Evolutionary conservation across 1,140 invertebrate genomes (phyloP), one percentile per base, ranked within the genome.

Genomic region (Hyles vespertilio): DNA sequence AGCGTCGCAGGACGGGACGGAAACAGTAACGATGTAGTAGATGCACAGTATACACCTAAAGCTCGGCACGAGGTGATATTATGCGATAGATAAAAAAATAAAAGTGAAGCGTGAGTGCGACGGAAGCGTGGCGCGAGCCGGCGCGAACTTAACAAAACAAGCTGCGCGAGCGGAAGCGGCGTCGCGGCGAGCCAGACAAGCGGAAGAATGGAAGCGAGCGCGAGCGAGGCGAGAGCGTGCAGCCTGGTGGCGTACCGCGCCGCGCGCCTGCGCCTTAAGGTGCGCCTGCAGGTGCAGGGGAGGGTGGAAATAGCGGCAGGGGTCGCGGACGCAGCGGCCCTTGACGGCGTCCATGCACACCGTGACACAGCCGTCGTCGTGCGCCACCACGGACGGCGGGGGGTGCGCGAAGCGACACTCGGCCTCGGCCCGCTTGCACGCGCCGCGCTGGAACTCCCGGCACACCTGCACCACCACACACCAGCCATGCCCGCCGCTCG

Each of bases 301-400:
- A 93, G 96, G 96, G 93, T 97, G 96, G 94, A 97, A 97, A 96
- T 97, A 97, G 94, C 96, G 95, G 95, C 96, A 97, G 92, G 95
- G 95, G 92, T 96, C 95, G 92, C 96, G 95, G 93, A 95, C 94
- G 94, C 96, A 97, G 93, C 96, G 95, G 92, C 96, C 96, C 93
- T 98, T 98, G 92, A 98, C 95, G 93, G 96, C 96, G 93, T 98
- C 97, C 96, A 98, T 98, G 96, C 97, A 98, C 93, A 98, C 97
- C 92, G 96, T 98, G 92, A 98, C 95, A 92, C 94, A 95, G 93
- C 96, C 96, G 93, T 97, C 96, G 91, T 96, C 95, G 92, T 95
- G 95, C 92, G 96, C 95, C 90, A 92, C 95, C 92, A 96, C 95
- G 91, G 95, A 94, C 91, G 97, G 95, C 91, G 96, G 94, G 91